phyloP scores from a whole-genome alignment of 2,888 invertebrate species.

The Luperina testacea region DNA sequence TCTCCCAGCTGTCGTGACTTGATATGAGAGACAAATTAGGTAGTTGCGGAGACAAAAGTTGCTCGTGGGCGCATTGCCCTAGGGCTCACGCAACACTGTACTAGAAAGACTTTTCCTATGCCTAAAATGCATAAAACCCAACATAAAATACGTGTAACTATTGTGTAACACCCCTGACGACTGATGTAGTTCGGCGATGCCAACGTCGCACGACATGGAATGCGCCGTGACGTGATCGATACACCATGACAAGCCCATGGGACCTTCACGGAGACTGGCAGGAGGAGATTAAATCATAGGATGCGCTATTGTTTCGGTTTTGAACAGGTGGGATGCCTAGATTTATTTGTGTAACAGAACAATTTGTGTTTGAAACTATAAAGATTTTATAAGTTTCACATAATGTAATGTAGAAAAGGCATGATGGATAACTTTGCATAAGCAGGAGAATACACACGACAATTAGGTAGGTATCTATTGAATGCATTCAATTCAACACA shows the following conservation, averaged over 20 bases:
- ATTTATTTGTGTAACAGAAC: neutral
- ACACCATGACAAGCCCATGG: slow-evolving; percentile 37
- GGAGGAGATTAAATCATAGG: slow-evolving; percentile 51
- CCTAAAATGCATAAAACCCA: neutral
- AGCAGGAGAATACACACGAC: neutral
- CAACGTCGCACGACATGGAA: slow-evolving; percentile 42
- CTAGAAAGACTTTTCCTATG: neutral
- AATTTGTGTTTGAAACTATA: neutral
- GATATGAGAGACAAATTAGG: too few relatives aligned
- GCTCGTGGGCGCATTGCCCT: too few relatives aligned
- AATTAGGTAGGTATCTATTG: neutral
- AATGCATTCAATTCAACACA: neutral
- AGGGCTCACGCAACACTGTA: neutral
- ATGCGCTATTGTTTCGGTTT: slow-evolving; percentile 38
- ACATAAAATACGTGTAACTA: neutral
- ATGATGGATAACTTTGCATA: neutral
- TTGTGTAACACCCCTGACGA: slow-evolving; percentile 40
- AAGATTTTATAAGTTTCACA: neutral
- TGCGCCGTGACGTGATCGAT: slow-evolving; percentile 58
- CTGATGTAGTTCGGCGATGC: slow-evolving; percentile 29
- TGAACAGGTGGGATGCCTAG: slow-evolving; percentile 5
- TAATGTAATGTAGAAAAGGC: neutral
- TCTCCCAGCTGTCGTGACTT: too few relatives aligned
- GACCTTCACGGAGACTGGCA: slow-evolving; percentile 9
- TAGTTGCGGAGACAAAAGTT: too few relatives aligned